Base-by-base conservation (phyloP, 2,797 vertebrate genomes). In the Hydrolagus colliei region DNA sequence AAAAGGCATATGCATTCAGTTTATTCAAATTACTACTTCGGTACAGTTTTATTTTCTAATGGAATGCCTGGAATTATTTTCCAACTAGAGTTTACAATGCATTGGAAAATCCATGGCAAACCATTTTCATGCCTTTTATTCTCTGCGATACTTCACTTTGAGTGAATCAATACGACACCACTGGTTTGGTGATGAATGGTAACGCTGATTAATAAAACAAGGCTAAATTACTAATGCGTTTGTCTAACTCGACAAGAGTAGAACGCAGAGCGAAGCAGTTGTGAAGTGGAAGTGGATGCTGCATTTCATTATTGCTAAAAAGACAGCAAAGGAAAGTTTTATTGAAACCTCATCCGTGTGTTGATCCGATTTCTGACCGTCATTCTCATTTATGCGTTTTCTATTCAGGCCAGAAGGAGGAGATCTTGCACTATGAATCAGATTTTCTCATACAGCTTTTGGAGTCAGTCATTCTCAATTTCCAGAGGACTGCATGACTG, bases 281-380 rank as follows among this genome's bases (percentile, higher is more conserved):
- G 14, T 35, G 27, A 82, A 82, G 13, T 82, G 0, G 9, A 32
- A 63, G 22, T 13, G 68, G 27, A 82, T 41, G 63, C 6, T 20
- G 2, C 9, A 3, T 71, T 84, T 84, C 41, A 71, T 80, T 67
- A 67, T 9, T 35, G 13, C 35, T 67, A 10, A 80, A 27, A 80
- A 35, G n/a, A 68, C 65, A 41, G 27, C n/a, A 68, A 71, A 35
- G 18, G 32, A 71, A 84, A 67, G 27, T 9, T 16, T 65, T 62
- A 32, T 63, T 27, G 14, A 18, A 35, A 84, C 20, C 5, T 11
- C 79, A 71, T 9, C 9, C 62, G 41, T 18, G 13, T 16, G 35
- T 35, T 84, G 32, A 84, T 84, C 63, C 68, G 79, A 84, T 84
- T 68, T 18, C 79, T 84, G 79, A 84, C 79, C 52, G 41, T 67